Evolutionary conservation across 2,888 invertebrate species (phyloP), one percentile per base, ranked within the genome.

Genomic region (Bombyx huttoni): DNA sequence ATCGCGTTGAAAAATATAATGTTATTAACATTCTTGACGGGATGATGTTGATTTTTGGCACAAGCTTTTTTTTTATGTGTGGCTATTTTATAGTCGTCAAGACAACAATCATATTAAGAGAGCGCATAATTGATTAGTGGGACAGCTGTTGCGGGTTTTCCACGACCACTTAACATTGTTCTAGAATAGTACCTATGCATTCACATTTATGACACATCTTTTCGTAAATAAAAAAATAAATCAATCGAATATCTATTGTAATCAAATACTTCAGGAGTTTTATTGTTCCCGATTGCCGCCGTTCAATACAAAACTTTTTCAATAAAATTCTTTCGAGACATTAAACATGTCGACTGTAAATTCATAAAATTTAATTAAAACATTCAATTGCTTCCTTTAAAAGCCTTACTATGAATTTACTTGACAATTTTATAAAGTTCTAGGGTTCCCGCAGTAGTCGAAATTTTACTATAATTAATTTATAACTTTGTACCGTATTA

Each of bases 41-140:
- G 73, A 76, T 77, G 75, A 78, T 78, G 78, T 81, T 80, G 81
- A 79, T 70, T 81, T 85, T 86, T 84, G 83, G 85, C 86, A 84
- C 82, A 65, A 68, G 70, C 67, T 73, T 75, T 71, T 74, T 68
- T 77, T 64, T 81, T 76, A 78, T 80, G 73, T 78, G 79, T 69
- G 70, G 76, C 70, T 73, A 81, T 81, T 81, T 84, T 76, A 81
- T 76, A 80, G 77, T 77, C 73, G 73, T 80, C 75, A 77, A 76
- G 78, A 78, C 71, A 71, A 75, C 68, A 77, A 66, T 78, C 76
- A 78, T 81, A 79, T 78, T 80, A 79, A 77, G 76, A 76, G 73
- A 75, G 73, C 70, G 64, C 61, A 69, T 82, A 81, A 86, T 87
- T 83, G 80, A 87, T 83, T 78, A 66, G 76, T 64, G 58, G 71